A percentile compares a stretch with the other conserved stretches of the same genome.
Evolutionary conservation across 2,888 invertebrate genomes (phyloP).

Genomic region (Anthrax anthrax): DNA sequence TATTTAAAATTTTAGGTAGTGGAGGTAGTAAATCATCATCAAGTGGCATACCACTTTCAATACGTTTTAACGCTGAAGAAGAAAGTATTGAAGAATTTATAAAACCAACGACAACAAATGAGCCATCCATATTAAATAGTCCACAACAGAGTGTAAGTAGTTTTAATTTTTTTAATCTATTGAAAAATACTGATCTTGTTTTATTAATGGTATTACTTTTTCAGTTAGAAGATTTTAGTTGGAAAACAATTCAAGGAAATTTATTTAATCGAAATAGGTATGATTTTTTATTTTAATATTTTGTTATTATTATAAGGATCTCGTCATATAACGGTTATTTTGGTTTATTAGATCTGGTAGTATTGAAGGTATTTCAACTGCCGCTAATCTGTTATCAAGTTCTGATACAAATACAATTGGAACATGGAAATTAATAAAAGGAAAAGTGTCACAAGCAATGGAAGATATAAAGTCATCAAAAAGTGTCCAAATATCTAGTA

Average conservation of each 20-base stretch:
- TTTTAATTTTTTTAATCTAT: background rate
- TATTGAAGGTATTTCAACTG: constrained; percentile 26
- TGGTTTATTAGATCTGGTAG: constrained; percentile 32
- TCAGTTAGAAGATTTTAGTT: constrained; percentile 11
- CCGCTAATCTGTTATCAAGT: constrained; percentile 20
- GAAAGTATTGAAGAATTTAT: constrained; percentile 29
- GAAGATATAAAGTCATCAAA: constrained; percentile 34
- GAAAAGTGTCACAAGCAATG: constrained; percentile 32
- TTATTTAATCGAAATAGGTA: constrained; percentile 11
- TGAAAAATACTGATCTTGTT: background rate
- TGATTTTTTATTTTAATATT: background rate
- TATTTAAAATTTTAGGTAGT: too few species aligned
- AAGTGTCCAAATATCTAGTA: constrained; percentile 8
- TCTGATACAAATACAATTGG: constrained; percentile 24
- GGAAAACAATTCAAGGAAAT: constrained; percentile 10
- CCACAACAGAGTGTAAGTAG: constrained; percentile 10
- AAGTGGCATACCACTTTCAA: constrained; percentile 28
- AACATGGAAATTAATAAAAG: constrained; percentile 33
- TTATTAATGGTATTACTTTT: background rate
- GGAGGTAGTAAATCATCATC: background rate
- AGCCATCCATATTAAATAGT: constrained; percentile 5
- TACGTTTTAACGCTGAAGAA: constrained; percentile 33
- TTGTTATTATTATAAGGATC: too few species aligned
- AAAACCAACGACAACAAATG: background rate
- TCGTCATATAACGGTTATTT: too few species aligned